Conservation (phyloP, 1,140 invertebrate species). For the fruit fly (Drosophila melanogaster) region Release_6_plus_ISO1_MT NC_004354.4:4731001-4731500, state of each 20-base stretch:
- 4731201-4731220: constrained; percentile 15
- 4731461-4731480: too few relatives aligned
- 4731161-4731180: constrained; percentile 62
- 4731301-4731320: not conserved
- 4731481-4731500: too few relatives aligned
- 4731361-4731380: too few relatives aligned
- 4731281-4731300: constrained; percentile 2
- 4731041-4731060: constrained; percentile 48
- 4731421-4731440: too few relatives aligned
- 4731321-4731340: too few relatives aligned
- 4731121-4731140: constrained; percentile 18
- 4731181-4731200: constrained; percentile 50
- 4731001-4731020: constrained; percentile 58
- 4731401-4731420: too few relatives aligned
- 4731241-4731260: not conserved
- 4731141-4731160: constrained; percentile 15
- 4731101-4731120: constrained; percentile 34
- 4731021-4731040: constrained; percentile 73
- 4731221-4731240: constrained; percentile 5
- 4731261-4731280: constrained; percentile 7
- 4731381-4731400: too few relatives aligned
- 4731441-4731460: too few relatives aligned
- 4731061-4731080: constrained; percentile 20
- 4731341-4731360: too few relatives aligned
- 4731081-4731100: constrained; percentile 52